Percentiles rank a stretch among this genome's conserved stretches.
phyloP scores from a whole-genome alignment of 2,888 invertebrate species.

The Bugula neritina region DNA sequence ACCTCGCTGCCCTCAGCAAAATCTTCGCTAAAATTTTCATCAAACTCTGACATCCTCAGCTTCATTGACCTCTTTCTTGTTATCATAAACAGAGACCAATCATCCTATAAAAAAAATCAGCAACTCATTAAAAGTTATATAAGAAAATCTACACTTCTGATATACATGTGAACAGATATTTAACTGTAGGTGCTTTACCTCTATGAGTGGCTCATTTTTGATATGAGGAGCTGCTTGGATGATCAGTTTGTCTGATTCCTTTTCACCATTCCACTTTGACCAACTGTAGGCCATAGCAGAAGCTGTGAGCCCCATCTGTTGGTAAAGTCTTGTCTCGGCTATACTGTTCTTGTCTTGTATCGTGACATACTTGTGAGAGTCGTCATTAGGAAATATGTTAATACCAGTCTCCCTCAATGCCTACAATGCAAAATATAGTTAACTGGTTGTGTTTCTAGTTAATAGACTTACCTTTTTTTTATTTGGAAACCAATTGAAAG shows the following conservation, averaged over 20 bases:
- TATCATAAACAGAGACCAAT: conserved; percentile 45
- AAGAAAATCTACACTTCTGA: not conserved
- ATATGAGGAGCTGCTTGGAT: conserved; percentile 47
- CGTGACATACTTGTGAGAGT: conserved; percentile 51
- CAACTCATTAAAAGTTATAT: not conserved
- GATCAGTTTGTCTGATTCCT: conserved; percentile 40
- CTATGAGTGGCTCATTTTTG: conserved; percentile 44
- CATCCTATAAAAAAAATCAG: conserved; percentile 38
- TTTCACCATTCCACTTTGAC: conserved; percentile 51
- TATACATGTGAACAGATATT: not conserved
- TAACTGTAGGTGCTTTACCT: conserved; percentile 35
- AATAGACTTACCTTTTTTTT: too few species aligned
- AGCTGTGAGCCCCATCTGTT: conserved; percentile 50
- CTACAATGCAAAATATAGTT: conserved; percentile 33
- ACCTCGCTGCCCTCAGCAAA: conserved; percentile 39
- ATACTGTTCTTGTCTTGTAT: conserved; percentile 49
- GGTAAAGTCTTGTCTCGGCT: conserved; percentile 45
- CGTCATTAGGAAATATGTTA: conserved; percentile 51
- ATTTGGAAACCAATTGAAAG: too few species aligned
- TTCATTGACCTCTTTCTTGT: conserved; percentile 44
- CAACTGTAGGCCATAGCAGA: conserved; percentile 49
- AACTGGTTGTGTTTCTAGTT: too few species aligned
- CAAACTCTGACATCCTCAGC: conserved; percentile 48
- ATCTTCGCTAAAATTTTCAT: conserved; percentile 43
- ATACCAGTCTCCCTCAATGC: conserved; percentile 43